A percentile compares a stretch with the other conserved stretches of the same genome.
phyloP scores from a whole-genome alignment of 2,113 vertebrate species.

The Festucalex cinctus region DNA sequence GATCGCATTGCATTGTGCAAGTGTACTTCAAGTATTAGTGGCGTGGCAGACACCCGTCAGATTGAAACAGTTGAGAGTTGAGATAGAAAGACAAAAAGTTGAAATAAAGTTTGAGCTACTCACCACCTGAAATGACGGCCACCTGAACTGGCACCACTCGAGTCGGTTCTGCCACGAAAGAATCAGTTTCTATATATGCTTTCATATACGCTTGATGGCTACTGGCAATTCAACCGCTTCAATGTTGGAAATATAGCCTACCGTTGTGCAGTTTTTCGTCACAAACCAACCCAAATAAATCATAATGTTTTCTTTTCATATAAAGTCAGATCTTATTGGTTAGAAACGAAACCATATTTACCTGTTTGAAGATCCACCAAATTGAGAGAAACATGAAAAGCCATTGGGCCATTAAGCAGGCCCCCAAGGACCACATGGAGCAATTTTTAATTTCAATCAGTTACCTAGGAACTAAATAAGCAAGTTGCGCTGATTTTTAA shows the following conservation, averaged over 20 bases:
- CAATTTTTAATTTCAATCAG: no score
- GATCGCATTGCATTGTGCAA: not conserved
- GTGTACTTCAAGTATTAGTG: not conserved
- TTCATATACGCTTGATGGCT: not conserved
- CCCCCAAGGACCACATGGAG: not conserved
- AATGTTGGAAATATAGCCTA: not conserved
- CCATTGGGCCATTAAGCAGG: no score
- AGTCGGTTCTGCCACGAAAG: not conserved
- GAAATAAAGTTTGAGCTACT: not conserved
- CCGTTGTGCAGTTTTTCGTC: not conserved
- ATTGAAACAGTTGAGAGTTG: not conserved
- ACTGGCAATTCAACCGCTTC: not conserved
- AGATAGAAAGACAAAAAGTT: not conserved
- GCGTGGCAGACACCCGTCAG: not conserved
- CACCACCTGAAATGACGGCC: slow-evolving; percentile 10
- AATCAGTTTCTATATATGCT: slow-evolving; percentile 32
- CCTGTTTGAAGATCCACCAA: no score
- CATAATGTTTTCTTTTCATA: no score
- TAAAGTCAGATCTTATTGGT: no score
- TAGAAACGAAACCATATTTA: no score
- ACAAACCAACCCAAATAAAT: no score
- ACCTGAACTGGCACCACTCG: slow-evolving; percentile 27
- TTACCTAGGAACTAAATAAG: no score
- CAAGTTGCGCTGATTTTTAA: no score
- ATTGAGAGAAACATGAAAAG: no score